A percentile compares a stretch with the other conserved stretches of the same genome.
phyloP scores from a whole-genome alignment of 2,113 vertebrate genomes.

The Brachyhypopomus gauderio region DNA sequence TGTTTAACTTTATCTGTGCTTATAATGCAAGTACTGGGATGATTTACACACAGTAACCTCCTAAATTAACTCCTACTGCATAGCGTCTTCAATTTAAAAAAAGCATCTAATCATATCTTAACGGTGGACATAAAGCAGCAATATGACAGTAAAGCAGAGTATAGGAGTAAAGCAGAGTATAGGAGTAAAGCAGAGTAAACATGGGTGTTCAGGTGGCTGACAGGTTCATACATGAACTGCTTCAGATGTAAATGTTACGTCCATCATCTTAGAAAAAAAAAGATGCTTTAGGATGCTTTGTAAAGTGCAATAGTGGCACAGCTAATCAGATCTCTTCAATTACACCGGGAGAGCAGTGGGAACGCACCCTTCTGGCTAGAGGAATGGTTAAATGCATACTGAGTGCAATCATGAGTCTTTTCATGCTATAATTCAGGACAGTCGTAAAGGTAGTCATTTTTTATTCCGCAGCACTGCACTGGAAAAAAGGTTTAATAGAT shows the following conservation, averaged over 20 bases:
- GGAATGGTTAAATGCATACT: too few species aligned
- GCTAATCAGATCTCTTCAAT: too few species aligned
- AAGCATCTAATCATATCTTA: conserved; percentile 46
- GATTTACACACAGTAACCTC: conserved; percentile 69
- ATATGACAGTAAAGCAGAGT: too few species aligned
- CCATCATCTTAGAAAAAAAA: too few species aligned
- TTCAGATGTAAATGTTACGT: too few species aligned
- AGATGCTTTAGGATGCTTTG: too few species aligned
- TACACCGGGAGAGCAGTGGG: too few species aligned
- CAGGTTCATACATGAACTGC: too few species aligned
- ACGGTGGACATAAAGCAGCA: conserved; percentile 25
- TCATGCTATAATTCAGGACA: neutral
- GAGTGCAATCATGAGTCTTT: too few species aligned
- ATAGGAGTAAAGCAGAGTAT: too few species aligned
- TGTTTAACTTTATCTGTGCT: conserved; percentile 72
- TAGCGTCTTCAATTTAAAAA: conserved; percentile 64
- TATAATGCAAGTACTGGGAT: conserved; percentile 65
- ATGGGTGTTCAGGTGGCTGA: neutral
- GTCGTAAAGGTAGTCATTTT: neutral
- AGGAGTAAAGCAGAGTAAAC: neutral
- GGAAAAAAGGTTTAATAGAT: conserved; percentile 20
- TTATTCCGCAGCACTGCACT: neutral
- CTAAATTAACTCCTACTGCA: conserved; percentile 67
- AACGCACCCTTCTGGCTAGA: too few species aligned
- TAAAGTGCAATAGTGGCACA: too few species aligned